Evolutionary conservation across 2,113 vertebrate species (phyloP), one percentile per base, ranked within the genome.

Genomic region (Burhinus oedicnemus): DNA sequence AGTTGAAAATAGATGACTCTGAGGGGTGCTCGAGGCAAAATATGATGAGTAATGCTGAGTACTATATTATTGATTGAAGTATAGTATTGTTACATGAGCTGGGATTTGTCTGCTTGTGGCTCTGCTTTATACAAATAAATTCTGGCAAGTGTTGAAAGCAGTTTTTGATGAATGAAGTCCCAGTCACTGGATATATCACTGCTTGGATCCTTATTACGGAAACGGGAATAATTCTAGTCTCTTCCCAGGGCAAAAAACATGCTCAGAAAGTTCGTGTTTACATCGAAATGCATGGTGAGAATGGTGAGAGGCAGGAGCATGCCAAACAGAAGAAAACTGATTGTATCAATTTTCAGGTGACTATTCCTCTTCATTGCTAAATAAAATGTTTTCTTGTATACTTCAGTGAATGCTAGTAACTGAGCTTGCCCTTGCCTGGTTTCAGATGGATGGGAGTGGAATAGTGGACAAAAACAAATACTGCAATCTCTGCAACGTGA

Each of bases 201-300:
- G 27, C 49, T 26, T 79, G 42, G 13, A 23, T 66, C 16, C 52
- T 52, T 62, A 21, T 47, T 82, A 27, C 51, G 64, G 61, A 54
- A 80, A 38, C 5, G 51, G 57, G 32, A 79, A 45, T 90, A 80
- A 90, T 66, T 81, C 34, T 77, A 72, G 26, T 96, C 65, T 96
- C 55, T 95, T 97, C 64, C 57, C 94, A 99, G 99, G 99, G 99
- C 81, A 99, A 98, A 97, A 99, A 97, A 58, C 99, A 99, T 66
- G 97, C 98, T 71, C 97, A 98, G 87, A 99, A 98, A 88, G 95
- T 99, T 93, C 98, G 70, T 47, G 72, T 97, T 72, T 98, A 98
- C 91, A 94, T 99, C 94, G 97, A 98, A 45, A 96, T 80, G 54
- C 97, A 91, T 30, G 97, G 91, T 93, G 96, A 97, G 22, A 98